A percentile compares a stretch with the other conserved stretches of the same genome.
Evolutionary conservation across 2,113 vertebrate genomes (phyloP).

Genomic region (Crocuta crocuta): DNA sequence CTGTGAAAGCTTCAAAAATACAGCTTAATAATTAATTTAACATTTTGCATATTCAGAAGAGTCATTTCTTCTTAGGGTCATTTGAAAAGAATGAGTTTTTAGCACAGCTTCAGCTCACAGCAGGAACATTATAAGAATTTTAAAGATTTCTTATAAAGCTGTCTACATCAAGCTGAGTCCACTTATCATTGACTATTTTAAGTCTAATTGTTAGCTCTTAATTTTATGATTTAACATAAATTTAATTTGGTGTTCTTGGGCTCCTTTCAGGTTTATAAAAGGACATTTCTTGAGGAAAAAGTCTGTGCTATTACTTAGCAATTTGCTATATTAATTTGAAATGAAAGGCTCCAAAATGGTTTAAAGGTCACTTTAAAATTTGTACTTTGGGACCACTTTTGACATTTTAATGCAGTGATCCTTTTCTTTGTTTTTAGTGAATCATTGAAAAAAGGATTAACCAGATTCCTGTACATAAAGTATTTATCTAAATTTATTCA

Average conservation of each 20-base stretch:
- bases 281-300: neutral
- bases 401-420: slow-evolving; percentile 18
- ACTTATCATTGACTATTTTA: slow-evolving; percentile 54
- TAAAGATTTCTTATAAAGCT: slow-evolving; percentile 55
- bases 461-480: neutral
- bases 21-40: slow-evolving; percentile 54
- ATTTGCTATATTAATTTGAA: slow-evolving; percentile 56
- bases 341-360: neutral
- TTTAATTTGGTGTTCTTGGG: slow-evolving; percentile 48
- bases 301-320: neutral
- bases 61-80: slow-evolving; percentile 29
- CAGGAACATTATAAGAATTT: slow-evolving; percentile 36
- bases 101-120: slow-evolving; percentile 9
- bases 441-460: slow-evolving; percentile 32
- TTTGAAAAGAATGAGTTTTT: slow-evolving; percentile 48
- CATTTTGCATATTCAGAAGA: slow-evolving; percentile 42
- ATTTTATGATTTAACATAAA: slow-evolving; percentile 62
- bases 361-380: slow-evolving; percentile 45
- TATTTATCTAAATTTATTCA: neutral
- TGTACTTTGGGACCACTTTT: slow-evolving; percentile 7
- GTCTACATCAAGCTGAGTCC: slow-evolving; percentile 46
- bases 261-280: slow-evolving; percentile 56
- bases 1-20: slow-evolving; percentile 41
- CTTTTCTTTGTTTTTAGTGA: slow-evolving; percentile 27
- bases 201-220: slow-evolving; percentile 41